Evolutionary conservation across 2,797 vertebrate genomes (phyloP).

Genomic region (Pseudochirops corinnae): DNA sequence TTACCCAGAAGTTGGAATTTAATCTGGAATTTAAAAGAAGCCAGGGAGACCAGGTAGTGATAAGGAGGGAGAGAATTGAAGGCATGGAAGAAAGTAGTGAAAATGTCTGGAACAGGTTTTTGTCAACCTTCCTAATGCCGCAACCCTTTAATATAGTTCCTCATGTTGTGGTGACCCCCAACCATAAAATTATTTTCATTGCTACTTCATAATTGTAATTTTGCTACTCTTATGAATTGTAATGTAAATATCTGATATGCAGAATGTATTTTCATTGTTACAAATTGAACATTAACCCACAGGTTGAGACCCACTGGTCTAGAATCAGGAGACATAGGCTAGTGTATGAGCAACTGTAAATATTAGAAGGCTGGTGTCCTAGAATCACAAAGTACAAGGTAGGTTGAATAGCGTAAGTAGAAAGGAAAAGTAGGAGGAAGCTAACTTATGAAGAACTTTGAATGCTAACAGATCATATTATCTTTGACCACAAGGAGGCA

Average conservation of each 20-base stretch:
- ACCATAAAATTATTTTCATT: too few species aligned
- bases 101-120: not conserved
- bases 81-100: not conserved
- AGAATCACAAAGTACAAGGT: not conserved
- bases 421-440: not conserved
- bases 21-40: not conserved
- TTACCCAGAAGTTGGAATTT: not conserved
- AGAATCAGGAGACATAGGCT: not conserved
- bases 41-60: not conserved
- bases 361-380: not conserved
- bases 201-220: too few species aligned
- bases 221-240: too few species aligned
- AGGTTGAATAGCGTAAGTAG: not conserved
- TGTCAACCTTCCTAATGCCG: too few species aligned
- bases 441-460: not conserved
- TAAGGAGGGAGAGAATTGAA: not conserved
- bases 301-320: too few species aligned
- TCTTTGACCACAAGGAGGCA: not conserved
- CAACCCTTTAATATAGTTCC: too few species aligned
- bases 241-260: too few species aligned
- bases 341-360: not conserved
- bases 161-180: too few species aligned
- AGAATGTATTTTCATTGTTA: too few species aligned
- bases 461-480: not conserved
- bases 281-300: too few species aligned